Percentiles rank a stretch among this genome's conserved stretches.
phyloP scores from a whole-genome alignment of 92 coral and sea anemone species.

The Porites evermanni region DNA sequence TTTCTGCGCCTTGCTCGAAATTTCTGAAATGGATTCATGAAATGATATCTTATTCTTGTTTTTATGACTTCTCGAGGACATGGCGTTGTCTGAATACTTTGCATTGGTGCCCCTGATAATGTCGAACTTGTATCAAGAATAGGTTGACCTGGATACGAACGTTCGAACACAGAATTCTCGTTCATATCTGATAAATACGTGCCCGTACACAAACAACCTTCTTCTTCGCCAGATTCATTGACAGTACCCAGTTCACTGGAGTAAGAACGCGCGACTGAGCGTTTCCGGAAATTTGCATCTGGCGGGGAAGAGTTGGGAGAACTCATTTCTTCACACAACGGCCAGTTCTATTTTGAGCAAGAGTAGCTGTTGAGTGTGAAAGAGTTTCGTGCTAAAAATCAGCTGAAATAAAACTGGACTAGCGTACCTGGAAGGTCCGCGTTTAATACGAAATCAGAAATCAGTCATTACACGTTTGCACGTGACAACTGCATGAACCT shows the following conservation, averaged over 20 bases:
- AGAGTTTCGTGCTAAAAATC: not conserved
- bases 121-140: not conserved
- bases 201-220: not conserved
- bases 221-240: not conserved
- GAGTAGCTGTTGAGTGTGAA: not conserved
- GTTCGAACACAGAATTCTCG: not conserved
- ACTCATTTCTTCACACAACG: not conserved
- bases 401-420: not conserved
- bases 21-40: conserved; percentile 92
- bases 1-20: conserved; percentile 91
- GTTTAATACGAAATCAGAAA: no score
- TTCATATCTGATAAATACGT: not conserved
- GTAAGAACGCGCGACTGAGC: conserved; percentile 14
- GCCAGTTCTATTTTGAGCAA: no score
- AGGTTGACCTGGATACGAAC: not conserved
- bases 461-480: not conserved
- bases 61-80: conserved; percentile 71
- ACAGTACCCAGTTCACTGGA: conserved; percentile 39
- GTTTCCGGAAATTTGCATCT: conserved; percentile 9
- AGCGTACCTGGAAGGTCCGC: not conserved
- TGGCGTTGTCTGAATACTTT: not conserved
- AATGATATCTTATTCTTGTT: conserved; percentile 84
- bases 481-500: conserved; percentile 6
- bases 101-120: not conserved
- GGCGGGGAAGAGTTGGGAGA: not conserved